phyloP scores from a whole-genome alignment of 2,113 vertebrate genomes.

The Gallinago jamesoni region DNA sequence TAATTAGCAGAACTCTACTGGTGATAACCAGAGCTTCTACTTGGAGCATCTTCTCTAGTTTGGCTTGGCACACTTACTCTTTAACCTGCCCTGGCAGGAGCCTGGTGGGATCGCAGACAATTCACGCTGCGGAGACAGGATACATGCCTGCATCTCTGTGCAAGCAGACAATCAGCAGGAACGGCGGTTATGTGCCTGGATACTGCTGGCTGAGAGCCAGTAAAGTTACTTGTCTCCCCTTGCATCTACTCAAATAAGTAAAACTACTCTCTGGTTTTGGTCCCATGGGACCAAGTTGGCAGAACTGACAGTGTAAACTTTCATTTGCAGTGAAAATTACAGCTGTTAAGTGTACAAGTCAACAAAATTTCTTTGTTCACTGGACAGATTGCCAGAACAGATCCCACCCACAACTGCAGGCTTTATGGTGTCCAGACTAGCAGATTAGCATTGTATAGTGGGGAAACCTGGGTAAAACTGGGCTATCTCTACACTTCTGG shows the following conservation, averaged over 20 bases:
- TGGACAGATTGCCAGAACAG: neutral
- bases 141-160: neutral
- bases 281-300: neutral
- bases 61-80: neutral
- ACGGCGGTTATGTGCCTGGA: neutral
- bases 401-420: neutral
- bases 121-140: neutral
- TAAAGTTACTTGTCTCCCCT: neutral
- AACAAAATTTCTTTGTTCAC: neutral
- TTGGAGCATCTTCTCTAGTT: neutral
- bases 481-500: neutral
- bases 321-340: neutral
- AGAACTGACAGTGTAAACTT: neutral
- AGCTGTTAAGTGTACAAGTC: neutral
- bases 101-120: neutral
- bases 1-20: neutral
- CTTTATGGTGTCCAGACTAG: neutral
- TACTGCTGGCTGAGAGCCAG: neutral
- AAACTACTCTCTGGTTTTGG: neutral
- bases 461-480: neutral
- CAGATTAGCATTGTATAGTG: neutral
- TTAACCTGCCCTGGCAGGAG: neutral
- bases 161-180: neutral
- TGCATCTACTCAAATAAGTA: neutral
- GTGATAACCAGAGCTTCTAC: neutral